phyloP scores from a whole-genome alignment of 1,140 invertebrate species.

The Laupala kohalensis region DNA sequence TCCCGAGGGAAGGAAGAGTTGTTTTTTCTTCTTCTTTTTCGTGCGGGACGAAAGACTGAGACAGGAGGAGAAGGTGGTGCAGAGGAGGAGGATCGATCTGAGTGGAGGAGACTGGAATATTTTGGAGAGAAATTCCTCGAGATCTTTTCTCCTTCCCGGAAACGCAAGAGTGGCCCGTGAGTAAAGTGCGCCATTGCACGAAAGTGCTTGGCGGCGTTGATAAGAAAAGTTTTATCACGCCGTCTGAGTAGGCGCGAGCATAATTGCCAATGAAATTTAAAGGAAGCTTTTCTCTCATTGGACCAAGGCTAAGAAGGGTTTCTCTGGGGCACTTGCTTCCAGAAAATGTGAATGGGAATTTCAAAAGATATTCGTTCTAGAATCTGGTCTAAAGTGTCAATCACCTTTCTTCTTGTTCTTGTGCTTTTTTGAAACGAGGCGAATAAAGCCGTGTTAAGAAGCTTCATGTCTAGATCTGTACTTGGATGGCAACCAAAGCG shows the following conservation, averaged over 20 bases:
- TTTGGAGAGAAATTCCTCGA: no score
- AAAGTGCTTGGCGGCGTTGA: no score
- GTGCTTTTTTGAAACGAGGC: neutral
- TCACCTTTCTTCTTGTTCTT: no score
- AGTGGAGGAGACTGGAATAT: no score
- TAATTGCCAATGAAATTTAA: neutral
- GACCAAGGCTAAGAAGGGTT: neutral
- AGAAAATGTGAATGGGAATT: neutral
- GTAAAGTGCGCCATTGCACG: no score
- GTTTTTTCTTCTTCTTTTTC: no score
- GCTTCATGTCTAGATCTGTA: neutral
- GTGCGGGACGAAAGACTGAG: no score
- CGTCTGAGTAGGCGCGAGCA: neutral
- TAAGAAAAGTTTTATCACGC: neutral
- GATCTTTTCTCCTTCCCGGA: no score
- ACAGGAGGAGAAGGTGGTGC: no score
- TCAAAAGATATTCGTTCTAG: neutral
- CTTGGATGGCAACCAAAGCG: neutral
- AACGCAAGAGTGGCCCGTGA: no score
- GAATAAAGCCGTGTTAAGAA: neutral
- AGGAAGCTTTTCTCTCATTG: neutral
- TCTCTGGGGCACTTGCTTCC: neutral
- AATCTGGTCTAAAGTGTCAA: neutral
- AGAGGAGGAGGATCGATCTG: no score
- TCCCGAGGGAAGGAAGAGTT: neutral